A percentile compares a stretch with the other conserved stretches of the same genome.
Conservation (phyloP, 2,113 vertebrate genomes). For the Cavia aperea region DNA sequence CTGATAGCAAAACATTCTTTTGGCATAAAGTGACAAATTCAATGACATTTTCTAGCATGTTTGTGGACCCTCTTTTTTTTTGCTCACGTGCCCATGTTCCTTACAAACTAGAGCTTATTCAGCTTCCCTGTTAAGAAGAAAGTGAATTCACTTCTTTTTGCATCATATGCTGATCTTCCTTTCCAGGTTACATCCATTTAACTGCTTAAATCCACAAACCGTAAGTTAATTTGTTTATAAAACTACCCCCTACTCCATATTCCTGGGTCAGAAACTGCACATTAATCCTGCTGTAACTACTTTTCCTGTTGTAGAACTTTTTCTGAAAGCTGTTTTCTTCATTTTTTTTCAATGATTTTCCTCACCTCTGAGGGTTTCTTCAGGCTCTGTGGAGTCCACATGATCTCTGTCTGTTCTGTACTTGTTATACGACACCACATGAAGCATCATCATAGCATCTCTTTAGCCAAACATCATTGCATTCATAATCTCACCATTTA, state of each 20-base stretch:
- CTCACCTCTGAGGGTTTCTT: background rate
- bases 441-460: background rate
- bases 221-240: conserved; percentile 33
- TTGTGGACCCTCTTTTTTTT: background rate
- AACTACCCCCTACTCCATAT: background rate
- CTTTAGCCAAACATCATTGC: background rate
- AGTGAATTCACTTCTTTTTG: background rate
- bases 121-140: background rate
- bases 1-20: background rate
- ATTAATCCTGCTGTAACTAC: background rate
- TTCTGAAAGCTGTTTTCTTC: background rate
- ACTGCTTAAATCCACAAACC: conserved; percentile 10
- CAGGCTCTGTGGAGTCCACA: background rate
- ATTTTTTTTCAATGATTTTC: background rate
- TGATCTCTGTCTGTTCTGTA: background rate
- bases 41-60: background rate
- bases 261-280: background rate
- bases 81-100: background rate
- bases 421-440: background rate
- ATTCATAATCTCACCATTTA: background rate
- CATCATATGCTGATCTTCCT: background rate
- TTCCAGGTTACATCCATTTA: background rate
- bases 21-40: background rate
- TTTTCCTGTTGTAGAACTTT: background rate
- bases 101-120: background rate